phyloP scores from a whole-genome alignment of 2,888 invertebrate species.

The Tinea pellionella region DNA sequence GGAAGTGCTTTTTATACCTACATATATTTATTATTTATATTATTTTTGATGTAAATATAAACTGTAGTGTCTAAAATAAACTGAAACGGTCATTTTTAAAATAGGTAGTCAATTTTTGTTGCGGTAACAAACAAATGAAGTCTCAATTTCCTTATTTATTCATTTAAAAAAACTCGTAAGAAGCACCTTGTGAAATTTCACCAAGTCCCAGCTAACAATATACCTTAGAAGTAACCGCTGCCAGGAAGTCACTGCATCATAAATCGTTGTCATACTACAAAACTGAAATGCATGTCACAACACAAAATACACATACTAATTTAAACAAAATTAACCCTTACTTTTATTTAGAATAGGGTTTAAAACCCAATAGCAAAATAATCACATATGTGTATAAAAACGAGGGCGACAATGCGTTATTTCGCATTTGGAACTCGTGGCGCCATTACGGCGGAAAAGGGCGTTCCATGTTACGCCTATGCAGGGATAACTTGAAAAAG shows the following conservation, averaged over 20 bases:
- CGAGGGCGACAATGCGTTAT: conserved; percentile 6
- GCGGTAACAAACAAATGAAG: not conserved
- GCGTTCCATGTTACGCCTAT: conserved; percentile 4
- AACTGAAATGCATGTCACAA: conserved; percentile 1
- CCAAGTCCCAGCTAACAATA: not conserved
- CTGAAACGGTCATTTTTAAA: too few relatives aligned
- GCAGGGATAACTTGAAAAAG: conserved; percentile 2
- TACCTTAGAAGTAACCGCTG: conserved; percentile 3
- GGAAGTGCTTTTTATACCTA: not conserved
- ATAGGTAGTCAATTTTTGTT: not conserved
- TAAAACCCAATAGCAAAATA: not conserved
- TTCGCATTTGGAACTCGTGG: not conserved
- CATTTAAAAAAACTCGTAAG: not conserved
- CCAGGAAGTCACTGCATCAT: conserved; percentile 6
- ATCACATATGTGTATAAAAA: not conserved
- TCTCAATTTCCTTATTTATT: not conserved
- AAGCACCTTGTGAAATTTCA: not conserved
- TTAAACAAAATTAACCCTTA: not conserved
- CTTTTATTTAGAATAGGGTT: too few relatives aligned
- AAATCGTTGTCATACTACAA: conserved; percentile 12
- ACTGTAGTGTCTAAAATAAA: too few relatives aligned
- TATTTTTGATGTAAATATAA: too few relatives aligned
- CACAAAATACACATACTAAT: not conserved
- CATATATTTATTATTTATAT: not conserved
- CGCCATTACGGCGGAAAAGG: conserved; percentile 3